phyloP scores from a whole-genome alignment of 2,888 invertebrate genomes.

The Trichacis sp. region DNA sequence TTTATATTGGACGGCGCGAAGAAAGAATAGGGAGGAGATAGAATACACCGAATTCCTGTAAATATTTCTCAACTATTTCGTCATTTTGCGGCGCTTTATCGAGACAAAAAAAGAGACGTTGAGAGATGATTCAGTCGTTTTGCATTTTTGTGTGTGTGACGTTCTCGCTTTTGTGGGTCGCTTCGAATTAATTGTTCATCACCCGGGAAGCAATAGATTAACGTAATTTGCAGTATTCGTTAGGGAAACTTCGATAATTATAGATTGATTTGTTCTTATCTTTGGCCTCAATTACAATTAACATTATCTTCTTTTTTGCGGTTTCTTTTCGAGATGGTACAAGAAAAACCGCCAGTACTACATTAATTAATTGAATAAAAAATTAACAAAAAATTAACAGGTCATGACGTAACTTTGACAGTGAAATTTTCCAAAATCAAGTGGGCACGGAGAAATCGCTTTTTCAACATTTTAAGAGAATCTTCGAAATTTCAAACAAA shows the following conservation, averaged over 20 bases:
- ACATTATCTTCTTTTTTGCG: not conserved
- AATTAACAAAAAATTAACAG: too few relatives aligned
- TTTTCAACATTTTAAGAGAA: too few relatives aligned
- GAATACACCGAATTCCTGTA: not conserved
- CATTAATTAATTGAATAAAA: too few relatives aligned
- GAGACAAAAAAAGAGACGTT: not conserved
- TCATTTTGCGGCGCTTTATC: not conserved
- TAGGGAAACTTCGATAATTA: not conserved
- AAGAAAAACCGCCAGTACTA: too few relatives aligned
- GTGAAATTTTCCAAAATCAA: too few relatives aligned
- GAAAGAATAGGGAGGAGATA: not conserved
- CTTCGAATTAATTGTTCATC: not conserved
- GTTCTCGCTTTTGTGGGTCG: not conserved
- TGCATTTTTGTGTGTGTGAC: not conserved
- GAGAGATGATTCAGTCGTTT: not conserved
- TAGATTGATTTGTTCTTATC: not conserved
- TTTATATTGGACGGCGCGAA: constrained; percentile 22
- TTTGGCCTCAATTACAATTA: not conserved
- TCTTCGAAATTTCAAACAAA: too few relatives aligned
- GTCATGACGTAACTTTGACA: too few relatives aligned
- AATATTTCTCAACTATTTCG: not conserved
- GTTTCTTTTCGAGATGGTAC: not conserved
- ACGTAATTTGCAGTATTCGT: not conserved
- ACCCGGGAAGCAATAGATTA: not conserved
- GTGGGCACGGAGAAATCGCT: too few relatives aligned